Conservation (phyloP, 1,140 invertebrate species). For the Drosophila carrolli region DNA sequence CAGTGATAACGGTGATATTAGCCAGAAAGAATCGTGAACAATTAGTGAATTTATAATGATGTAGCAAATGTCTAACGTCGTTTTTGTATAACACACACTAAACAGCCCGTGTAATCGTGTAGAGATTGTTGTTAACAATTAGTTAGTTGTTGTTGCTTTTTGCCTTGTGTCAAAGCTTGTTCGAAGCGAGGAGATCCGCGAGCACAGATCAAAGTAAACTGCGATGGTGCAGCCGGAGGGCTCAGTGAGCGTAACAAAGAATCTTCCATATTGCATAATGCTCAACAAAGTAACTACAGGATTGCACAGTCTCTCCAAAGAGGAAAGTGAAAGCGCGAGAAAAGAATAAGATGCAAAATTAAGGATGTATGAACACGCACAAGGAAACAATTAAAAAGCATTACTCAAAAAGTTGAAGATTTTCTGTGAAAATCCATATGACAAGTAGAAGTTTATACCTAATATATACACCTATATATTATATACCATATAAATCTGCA, state of each 20-base stretch:
- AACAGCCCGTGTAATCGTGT: slow-evolving; percentile 37
- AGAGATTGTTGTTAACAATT: slow-evolving; percentile 70
- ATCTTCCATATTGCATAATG: slow-evolving; percentile 74
- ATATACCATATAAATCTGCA: slow-evolving; percentile 71
- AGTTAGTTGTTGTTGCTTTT: slow-evolving; percentile 59
- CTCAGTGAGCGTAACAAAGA: slow-evolving; percentile 53
- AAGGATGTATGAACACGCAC: slow-evolving; percentile 50
- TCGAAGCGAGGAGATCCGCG: slow-evolving; percentile 30
- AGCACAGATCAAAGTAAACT: slow-evolving; percentile 39
- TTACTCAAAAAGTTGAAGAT: slow-evolving; percentile 81
- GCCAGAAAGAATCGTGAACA: slow-evolving; percentile 72
- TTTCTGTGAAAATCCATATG: slow-evolving; percentile 84
- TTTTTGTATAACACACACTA: slow-evolving; percentile 33
- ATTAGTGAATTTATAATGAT: slow-evolving; percentile 73
- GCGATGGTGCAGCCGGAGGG: slow-evolving; percentile 7
- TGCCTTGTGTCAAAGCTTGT: slow-evolving; percentile 51
- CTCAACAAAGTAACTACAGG: slow-evolving; percentile 61
- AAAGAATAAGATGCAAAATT: slow-evolving; percentile 21
- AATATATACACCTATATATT: slow-evolving; percentile 68
- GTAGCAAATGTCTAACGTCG: slow-evolving; percentile 53
- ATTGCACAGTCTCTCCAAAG: slow-evolving; percentile 36
- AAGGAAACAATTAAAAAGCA: slow-evolving; percentile 74
- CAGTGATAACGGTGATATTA: slow-evolving; percentile 81
- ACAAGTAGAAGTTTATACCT: slow-evolving; percentile 79
- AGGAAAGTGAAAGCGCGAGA: slow-evolving; percentile 48